Evolutionary conservation across 2,888 invertebrate genomes (phyloP), one percentile per base, ranked within the genome.

Genomic region (Flexamia atlantica): DNA sequence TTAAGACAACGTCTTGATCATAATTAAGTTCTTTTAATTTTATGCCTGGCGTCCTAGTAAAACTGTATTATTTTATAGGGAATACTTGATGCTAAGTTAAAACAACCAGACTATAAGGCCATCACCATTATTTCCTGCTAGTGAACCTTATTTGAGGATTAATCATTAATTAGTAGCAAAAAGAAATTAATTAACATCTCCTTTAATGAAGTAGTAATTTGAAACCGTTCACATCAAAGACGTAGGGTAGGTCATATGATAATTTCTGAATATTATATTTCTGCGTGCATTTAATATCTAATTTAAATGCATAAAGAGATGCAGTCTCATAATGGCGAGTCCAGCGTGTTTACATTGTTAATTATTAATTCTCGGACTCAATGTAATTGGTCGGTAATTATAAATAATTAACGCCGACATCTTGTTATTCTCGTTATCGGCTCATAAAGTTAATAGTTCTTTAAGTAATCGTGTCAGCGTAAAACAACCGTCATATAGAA

Each of bases 401-500:
- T 53, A 53, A 53, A 53, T 30, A 64, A 64, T 64, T 64, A 64
- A 64, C 28, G 30, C 30, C 28, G 64, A 64, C 64, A 64, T 64
- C 64, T 64, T 28, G 64, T 64, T 53, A 53, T 3, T 10, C 64
- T 25, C n/a, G 70, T 70, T 70, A 70, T 40, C 70, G 40, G 70
- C n/a, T 70, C 40, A 70, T 70, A 40, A 70, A 70, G 70, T 70
- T 40, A 30, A 70, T 70, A 36, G 70, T 70, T 53, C 40, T 23
- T 36, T 40, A 70, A 70, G 40, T 70, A 40, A 70, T 70, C 70
- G 20, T 20, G 70, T 70, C n/a, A 1, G 40, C 70, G 20, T 40
- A 23, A 40, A 12, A 17, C 30, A 28, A 23, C 3, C 14, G 68
- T 68, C 32, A 32, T 3, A 5, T 17, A 10, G 28, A 60, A 10